Base-by-base conservation (phyloP, 1,140 invertebrate species). In the Calliphora vicina region DNA sequence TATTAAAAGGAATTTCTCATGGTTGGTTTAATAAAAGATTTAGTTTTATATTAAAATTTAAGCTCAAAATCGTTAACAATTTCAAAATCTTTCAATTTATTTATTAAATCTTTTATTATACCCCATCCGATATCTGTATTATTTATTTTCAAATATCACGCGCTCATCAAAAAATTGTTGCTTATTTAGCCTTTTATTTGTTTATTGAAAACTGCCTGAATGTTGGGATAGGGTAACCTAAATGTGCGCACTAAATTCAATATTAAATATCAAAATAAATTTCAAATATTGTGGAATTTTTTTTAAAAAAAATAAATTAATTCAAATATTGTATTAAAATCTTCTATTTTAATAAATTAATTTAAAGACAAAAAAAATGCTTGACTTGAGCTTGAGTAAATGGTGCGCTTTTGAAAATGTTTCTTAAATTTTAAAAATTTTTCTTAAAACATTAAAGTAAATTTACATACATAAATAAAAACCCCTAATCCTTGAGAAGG, bases 191-290 rank as follows among this genome's bases (percentile, higher is more conserved):
- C 81, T 81, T 84, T 85, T 87, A 35, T 35, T 88, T 43, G 43
- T 76, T 35, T 78, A 78, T 78, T 88, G 91, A 92, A 92, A 92
- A 93, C 94, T 95, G 96, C 96, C 96, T 97, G 96, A 97, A 97
- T 97, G 96, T 97, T 97, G 96, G 96, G 96, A 97, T 97, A 97
- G 96, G 96, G 96, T 97, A 96, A n/a, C n/a, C 96, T 78, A 78
- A 78, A 43, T 93, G 82, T 84, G 85, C 84, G 84, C 83, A 57
- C 43, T 42, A 71, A 74, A 84, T 42, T 82, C 15, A 17, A 83
- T 74, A 76, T 27, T 72, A n/a, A n/a, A n/a, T n/a, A n/a, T n/a
- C n/a, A n/a, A n/a, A n/a, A n/a, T n/a, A n/a, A n/a, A n/a, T 67
- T 45, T 67, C 29, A 80, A 93, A 89, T 91, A 87, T 80, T n/a